Evolutionary conservation across 2,113 vertebrate species (phyloP).

Genomic region (Eidolon helvum): DNA sequence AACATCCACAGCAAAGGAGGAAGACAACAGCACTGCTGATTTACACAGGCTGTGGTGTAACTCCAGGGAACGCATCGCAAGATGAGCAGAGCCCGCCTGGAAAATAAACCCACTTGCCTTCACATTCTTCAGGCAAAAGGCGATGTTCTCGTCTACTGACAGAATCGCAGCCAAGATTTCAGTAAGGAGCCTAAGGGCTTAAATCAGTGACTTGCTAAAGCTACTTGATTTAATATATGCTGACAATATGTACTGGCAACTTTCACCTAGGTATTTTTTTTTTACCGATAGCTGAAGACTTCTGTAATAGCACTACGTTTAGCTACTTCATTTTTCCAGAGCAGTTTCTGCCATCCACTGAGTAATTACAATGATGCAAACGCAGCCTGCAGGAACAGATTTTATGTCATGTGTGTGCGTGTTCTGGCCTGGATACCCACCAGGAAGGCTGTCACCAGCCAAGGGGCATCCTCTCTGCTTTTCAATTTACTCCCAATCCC

Average conservation of each 20-base stretch:
- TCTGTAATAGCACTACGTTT: neutral
- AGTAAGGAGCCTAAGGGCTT: neutral
- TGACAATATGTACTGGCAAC: neutral
- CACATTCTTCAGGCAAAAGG: neutral
- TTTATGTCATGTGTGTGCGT: neutral
- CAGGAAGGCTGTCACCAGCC: neutral
- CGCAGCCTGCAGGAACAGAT: neutral
- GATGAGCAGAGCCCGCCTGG: neutral
- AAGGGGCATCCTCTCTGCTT: neutral
- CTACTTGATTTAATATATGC: neutral
- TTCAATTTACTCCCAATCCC: too few species aligned
- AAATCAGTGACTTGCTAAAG: neutral
- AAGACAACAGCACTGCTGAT: fast-evolving
- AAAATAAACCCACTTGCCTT: neutral
- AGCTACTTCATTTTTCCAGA: neutral
- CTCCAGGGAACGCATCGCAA: neutral
- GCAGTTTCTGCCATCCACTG: neutral
- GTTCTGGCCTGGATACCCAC: neutral
- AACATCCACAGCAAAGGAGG: fast-evolving
- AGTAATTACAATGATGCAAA: too few species aligned
- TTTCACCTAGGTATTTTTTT: neutral
- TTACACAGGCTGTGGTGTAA: fast-evolving
- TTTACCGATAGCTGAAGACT: neutral
- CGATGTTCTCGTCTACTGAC: neutral
- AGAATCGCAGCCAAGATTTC: neutral